phyloP scores from a whole-genome alignment of 2,888 invertebrate species.

The Lasioglossum calceatum region DNA sequence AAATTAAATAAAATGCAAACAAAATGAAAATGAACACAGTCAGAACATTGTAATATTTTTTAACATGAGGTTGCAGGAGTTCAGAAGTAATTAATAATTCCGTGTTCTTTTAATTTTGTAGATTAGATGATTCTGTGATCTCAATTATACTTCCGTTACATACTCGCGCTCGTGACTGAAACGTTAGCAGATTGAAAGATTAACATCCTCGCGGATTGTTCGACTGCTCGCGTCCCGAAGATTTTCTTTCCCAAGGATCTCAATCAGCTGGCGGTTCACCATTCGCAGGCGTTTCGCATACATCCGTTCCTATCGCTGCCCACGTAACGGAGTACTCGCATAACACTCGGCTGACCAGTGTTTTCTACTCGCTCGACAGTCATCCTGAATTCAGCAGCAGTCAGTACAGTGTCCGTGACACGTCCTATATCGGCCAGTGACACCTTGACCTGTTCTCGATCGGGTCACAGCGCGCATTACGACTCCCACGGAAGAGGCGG shows the following conservation, averaged over 20 bases:
- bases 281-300: neutral
- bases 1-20: too few species aligned
- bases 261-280: neutral
- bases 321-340: slow-evolving; percentile 40
- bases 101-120: neutral
- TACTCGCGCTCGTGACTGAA: neutral
- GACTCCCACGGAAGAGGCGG: slow-evolving; percentile 19
- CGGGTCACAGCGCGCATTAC: slow-evolving; percentile 39
- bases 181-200: neutral
- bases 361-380: slow-evolving; percentile 19
- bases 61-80: neutral
- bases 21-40: neutral
- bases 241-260: neutral
- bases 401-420: slow-evolving; percentile 51
- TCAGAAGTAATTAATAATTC: neutral
- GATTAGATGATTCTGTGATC: neutral
- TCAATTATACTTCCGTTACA: neutral
- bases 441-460: slow-evolving; percentile 49
- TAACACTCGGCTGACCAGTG: slow-evolving; percentile 14
- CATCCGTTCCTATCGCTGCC: slow-evolving; percentile 27
- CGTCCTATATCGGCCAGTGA: slow-evolving; percentile 44
- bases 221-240: neutral
- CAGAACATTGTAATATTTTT: neutral
- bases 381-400: slow-evolving; percentile 27
- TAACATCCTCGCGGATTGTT: neutral